phyloP scores from a whole-genome alignment of 2,888 invertebrate genomes.

The Leptinotarsa rubiginosa region DNA sequence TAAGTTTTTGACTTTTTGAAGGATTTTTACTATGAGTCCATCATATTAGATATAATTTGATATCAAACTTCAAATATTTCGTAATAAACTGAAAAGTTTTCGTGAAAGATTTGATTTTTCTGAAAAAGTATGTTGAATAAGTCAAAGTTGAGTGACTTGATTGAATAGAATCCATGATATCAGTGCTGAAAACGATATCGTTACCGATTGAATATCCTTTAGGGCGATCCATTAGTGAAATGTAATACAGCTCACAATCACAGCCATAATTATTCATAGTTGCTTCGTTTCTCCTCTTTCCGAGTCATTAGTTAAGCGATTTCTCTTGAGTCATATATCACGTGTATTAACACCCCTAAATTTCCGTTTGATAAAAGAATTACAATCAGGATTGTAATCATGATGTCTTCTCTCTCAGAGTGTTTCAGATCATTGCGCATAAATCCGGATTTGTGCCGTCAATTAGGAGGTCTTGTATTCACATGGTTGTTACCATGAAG shows the following conservation, averaged over 20 bases:
- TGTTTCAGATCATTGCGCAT: background rate
- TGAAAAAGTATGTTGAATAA: no score
- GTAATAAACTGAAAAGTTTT: background rate
- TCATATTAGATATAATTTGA: no score
- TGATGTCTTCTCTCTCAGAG: background rate
- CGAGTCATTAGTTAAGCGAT: background rate
- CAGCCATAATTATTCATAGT: slow-evolving; percentile 1
- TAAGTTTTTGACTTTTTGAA: no score
- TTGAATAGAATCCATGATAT: no score
- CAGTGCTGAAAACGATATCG: background rate
- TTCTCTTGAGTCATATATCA: background rate
- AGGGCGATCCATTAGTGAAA: background rate
- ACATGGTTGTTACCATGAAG: no score
- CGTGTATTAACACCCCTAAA: background rate
- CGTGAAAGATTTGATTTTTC: no score
- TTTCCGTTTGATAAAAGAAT: background rate
- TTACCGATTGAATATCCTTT: background rate
- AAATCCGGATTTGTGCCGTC: background rate
- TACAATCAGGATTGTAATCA: background rate
- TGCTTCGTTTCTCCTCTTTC: background rate
- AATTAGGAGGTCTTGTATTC: no score
- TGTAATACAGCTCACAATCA: background rate
- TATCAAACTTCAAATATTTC: no score
- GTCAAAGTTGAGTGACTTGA: no score
- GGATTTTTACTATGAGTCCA: no score